Conservation (phyloP, 2,797 vertebrate species). For the Mastacembelus armatus region DNA sequence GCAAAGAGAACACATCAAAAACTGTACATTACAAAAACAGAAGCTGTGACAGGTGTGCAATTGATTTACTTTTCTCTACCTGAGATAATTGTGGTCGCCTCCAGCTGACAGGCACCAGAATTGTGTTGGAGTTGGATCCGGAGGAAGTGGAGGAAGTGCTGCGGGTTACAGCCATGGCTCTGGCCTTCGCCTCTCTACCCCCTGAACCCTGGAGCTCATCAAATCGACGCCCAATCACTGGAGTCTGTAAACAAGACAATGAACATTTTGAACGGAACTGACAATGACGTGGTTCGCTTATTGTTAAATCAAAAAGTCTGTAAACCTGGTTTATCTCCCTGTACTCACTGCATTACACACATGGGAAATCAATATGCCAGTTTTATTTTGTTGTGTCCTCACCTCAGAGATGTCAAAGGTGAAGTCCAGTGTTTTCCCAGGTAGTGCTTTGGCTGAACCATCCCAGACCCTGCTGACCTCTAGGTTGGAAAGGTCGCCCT, state of each 20-base stretch:
- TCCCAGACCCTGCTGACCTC: constrained; percentile 97
- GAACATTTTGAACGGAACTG: not conserved
- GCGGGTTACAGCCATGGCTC: constrained; percentile 94
- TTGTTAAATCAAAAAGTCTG: too few species aligned
- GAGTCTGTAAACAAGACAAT: constrained; percentile 83
- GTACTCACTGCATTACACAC: too few species aligned
- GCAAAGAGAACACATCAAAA: not conserved
- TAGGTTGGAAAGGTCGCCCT: constrained; percentile 92
- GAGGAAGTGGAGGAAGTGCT: constrained; percentile 98
- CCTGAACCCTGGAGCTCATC: constrained; percentile 94
- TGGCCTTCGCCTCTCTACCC: constrained; percentile 91
- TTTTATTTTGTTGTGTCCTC: constrained; percentile 2
- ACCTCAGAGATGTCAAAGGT: constrained; percentile 99
- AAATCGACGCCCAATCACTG: constrained; percentile 93
- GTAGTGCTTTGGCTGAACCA: constrained; percentile 94
- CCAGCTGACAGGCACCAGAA: constrained; percentile 98
- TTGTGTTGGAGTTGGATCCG: constrained; percentile 96
- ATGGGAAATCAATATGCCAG: too few species aligned
- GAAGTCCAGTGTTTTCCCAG: constrained; percentile 97
- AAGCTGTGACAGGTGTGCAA: too few species aligned
- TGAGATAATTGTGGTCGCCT: constrained; percentile 96
- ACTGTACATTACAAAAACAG: not conserved
- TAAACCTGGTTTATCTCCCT: too few species aligned
- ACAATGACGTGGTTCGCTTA: too few species aligned
- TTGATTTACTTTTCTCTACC: too few species aligned